phyloP scores from a whole-genome alignment of 2,113 vertebrate genomes.

The Riparia riparia region DNA sequence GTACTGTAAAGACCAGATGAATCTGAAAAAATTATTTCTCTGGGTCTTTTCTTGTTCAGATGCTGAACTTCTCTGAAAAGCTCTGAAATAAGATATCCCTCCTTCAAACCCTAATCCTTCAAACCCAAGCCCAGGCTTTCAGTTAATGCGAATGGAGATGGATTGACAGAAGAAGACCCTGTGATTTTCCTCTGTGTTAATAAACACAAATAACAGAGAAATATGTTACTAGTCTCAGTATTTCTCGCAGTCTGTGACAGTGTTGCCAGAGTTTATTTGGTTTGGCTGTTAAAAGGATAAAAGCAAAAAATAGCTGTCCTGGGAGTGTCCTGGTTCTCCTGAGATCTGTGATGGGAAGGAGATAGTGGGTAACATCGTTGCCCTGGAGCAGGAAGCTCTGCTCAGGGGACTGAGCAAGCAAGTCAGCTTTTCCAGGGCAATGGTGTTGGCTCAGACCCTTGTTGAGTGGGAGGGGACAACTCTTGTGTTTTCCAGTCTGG shows the following conservation, averaged over 20 bases:
- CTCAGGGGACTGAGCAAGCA: too few species aligned
- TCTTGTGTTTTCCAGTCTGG: background rate
- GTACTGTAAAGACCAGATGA: background rate
- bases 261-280: background rate
- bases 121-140: background rate
- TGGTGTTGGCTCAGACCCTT: background rate
- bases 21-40: background rate
- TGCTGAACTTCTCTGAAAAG: background rate
- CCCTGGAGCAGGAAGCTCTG: background rate
- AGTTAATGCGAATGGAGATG: background rate
- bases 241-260: background rate
- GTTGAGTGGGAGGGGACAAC: rapidly evolving
- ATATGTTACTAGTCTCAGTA: background rate
- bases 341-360: background rate
- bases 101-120: background rate
- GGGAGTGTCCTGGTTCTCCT: background rate
- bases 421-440: background rate
- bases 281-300: background rate
- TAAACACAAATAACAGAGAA: background rate
- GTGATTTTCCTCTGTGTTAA: background rate
- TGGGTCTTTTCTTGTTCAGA: background rate
- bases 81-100: background rate
- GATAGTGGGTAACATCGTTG: background rate
- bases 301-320: background rate
- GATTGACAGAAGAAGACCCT: background rate